Evolutionary conservation across 2,888 invertebrate genomes (phyloP).

Genomic region (Plebejus argus): DNA sequence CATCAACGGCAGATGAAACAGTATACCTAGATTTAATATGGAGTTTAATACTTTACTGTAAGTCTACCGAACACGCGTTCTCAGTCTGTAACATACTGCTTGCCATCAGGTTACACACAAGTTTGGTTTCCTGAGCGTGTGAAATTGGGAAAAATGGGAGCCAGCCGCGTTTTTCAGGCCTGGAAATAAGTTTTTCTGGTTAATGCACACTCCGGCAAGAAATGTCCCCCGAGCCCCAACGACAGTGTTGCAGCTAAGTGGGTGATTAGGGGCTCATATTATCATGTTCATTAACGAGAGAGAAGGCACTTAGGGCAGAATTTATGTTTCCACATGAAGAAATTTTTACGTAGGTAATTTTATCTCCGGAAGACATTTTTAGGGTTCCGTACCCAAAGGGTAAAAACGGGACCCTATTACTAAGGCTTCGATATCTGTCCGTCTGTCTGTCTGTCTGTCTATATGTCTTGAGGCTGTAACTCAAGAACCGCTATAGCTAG

Average conservation of each 20-base stretch:
- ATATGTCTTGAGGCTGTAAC: too few relatives aligned
- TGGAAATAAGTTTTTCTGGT: not conserved
- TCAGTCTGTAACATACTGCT: too few relatives aligned
- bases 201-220: not conserved
- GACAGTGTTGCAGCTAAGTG: not conserved
- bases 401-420: too few relatives aligned
- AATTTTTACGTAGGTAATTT: not conserved
- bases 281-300: not conserved
- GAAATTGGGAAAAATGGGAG: not conserved
- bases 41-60: too few relatives aligned
- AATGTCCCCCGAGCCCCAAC: not conserved
- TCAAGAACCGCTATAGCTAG: too few relatives aligned
- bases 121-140: not conserved
- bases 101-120: not conserved
- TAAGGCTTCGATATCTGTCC: too few relatives aligned
- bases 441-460: too few relatives aligned
- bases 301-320: not conserved
- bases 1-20: too few relatives aligned
- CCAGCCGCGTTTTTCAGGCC: not conserved
- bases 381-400: too few relatives aligned
- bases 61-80: too few relatives aligned
- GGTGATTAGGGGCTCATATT: slow-evolving; percentile 17
- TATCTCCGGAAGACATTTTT: not conserved
- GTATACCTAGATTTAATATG: too few relatives aligned
- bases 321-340: slow-evolving; percentile 1